Evolutionary conservation across 2,797 vertebrate species (phyloP).

Genomic region (Hydrophis major): DNA sequence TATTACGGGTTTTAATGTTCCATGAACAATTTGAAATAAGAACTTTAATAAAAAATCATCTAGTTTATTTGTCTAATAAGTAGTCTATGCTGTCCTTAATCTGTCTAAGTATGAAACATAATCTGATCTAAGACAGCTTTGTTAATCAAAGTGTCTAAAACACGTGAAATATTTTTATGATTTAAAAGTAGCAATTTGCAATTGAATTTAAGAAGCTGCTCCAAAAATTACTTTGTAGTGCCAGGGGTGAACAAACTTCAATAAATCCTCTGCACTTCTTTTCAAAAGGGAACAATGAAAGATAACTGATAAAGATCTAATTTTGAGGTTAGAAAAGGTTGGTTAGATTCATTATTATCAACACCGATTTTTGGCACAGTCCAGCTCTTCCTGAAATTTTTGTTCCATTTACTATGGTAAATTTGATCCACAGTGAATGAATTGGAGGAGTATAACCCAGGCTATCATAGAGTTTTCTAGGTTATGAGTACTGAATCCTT

Average conservation of each 20-base stretch:
- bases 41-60: neutral
- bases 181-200: slow-evolving; percentile 1
- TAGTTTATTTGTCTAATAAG: neutral
- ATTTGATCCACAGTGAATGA: neutral
- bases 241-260: slow-evolving; percentile 10
- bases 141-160: slow-evolving; percentile 3
- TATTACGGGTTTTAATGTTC: neutral
- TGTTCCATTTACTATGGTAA: neutral
- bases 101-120: neutral
- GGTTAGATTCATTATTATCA: neutral
- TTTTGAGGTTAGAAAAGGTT: neutral
- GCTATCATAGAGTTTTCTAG: neutral
- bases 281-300: slow-evolving; percentile 30
- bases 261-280: neutral
- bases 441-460: neutral
- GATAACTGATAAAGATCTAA: neutral
- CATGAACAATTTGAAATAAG: neutral
- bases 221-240: slow-evolving; percentile 27
- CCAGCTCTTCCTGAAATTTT: neutral
- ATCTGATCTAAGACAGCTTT: neutral
- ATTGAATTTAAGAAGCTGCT: slow-evolving; percentile 10
- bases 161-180: neutral
- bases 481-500: neutral
- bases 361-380: neutral
- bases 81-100: slow-evolving; percentile 12